Evolutionary conservation across 2,797 vertebrate genomes (phyloP).

Genomic region (Falco rusticolus): DNA sequence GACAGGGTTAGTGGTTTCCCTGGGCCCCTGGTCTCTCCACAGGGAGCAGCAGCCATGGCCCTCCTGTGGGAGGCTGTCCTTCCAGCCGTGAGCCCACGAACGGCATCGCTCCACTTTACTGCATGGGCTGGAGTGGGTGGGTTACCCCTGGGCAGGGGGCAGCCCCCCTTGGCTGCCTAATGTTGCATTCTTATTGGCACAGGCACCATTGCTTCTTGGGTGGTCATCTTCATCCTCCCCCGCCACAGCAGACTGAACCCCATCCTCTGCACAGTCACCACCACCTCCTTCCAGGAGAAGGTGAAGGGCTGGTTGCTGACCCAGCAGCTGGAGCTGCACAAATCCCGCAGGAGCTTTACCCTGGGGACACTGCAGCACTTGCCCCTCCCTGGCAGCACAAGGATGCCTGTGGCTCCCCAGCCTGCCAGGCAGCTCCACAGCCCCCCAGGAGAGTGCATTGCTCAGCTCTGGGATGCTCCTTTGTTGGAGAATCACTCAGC

Average conservation of each 20-base stretch:
- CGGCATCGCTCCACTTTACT: no score
- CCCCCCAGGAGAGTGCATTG: rapidly evolving
- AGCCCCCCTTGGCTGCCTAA: neutral
- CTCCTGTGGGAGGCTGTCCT: rapidly evolving
- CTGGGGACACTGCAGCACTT: neutral
- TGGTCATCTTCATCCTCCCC: conserved; percentile 76
- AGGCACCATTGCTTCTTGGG: conserved; percentile 74
- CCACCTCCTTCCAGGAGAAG: conserved; percentile 69
- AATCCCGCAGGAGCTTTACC: neutral
- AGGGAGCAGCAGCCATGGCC: neutral
- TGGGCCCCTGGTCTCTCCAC: neutral
- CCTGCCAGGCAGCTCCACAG: neutral
- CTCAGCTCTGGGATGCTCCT: neutral
- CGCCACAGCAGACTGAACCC: conserved; percentile 75
- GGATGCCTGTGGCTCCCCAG: neutral
- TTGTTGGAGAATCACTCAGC: neutral
- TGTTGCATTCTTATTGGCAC: neutral
- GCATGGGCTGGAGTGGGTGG: neutral
- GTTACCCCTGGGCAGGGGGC: no score
- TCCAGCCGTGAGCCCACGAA: neutral
- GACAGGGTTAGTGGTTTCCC: no score
- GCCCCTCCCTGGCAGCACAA: rapidly evolving
- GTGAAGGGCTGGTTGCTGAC: conserved; percentile 63
- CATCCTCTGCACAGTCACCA: conserved; percentile 75
- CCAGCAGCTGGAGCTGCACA: neutral